A percentile compares a stretch with the other conserved stretches of the same genome.
These are phyloP conservation scores for Hoplias malabaricus DNA, from an alignment of 2,113 vertebrate genomes.

Conservation along the genomic window DNA sequence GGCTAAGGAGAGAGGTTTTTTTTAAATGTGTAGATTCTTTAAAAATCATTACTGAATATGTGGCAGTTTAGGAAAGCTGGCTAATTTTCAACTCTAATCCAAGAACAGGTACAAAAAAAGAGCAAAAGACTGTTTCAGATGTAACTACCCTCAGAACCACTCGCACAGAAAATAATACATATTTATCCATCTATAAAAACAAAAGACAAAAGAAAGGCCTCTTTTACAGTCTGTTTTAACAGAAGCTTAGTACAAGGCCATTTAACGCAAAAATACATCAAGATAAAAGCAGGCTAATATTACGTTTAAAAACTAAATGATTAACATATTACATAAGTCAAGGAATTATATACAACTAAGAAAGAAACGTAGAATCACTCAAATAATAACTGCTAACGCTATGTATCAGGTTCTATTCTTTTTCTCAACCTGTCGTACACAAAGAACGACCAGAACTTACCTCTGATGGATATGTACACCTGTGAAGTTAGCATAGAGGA, in stretches of 20 bases:
- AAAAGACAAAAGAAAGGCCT: too few species aligned
- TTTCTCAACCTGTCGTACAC: background rate
- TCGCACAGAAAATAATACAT: too few species aligned
- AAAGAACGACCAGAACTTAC: background rate
- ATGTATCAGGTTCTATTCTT: background rate
- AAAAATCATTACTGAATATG: background rate
- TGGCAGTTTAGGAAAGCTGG: background rate
- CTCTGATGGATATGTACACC: background rate
- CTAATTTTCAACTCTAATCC: background rate
- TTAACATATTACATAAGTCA: too few species aligned
- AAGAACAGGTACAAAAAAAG: background rate
- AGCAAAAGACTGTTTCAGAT: background rate
- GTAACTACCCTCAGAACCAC: background rate
- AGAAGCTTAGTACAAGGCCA: background rate
- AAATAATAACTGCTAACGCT: background rate
- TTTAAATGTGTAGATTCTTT: background rate
- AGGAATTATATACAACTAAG: background rate
- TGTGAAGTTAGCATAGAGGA: background rate
- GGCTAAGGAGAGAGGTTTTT: too few species aligned
- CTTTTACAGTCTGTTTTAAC: too few species aligned
- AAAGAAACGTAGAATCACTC: background rate
- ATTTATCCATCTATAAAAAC: background rate
- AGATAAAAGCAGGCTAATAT: background rate
- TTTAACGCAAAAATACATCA: background rate
- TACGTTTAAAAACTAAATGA: too few species aligned